Evolutionary conservation across 2,797 vertebrate species (phyloP).

Genomic region (Gymnodraco acuticeps): DNA sequence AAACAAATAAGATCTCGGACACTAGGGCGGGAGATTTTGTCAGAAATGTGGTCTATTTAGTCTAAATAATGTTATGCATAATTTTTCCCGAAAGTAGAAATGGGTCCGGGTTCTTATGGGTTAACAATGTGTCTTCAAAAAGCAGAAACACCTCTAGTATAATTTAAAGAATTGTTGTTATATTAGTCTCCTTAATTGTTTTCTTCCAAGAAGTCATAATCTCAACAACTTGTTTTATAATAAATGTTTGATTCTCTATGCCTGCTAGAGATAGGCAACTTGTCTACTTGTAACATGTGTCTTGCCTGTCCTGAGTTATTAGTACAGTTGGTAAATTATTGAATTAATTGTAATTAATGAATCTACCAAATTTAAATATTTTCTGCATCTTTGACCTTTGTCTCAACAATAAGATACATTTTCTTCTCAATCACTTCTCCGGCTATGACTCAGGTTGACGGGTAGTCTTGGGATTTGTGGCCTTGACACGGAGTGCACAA

Average conservation of each 20-base stretch:
- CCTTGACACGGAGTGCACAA: constrained; percentile 17
- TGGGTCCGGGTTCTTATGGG: no score
- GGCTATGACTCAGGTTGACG: constrained; percentile 46
- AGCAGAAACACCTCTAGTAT: no score
- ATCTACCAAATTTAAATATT: neutral
- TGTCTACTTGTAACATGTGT: neutral
- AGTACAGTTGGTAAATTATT: neutral
- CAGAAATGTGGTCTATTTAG: no score
- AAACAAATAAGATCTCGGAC: no score
- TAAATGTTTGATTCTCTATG: neutral
- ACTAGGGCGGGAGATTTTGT: no score
- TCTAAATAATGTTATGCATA: no score
- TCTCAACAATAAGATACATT: neutral
- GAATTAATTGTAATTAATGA: neutral
- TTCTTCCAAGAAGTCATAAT: neutral
- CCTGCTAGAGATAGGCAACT: neutral
- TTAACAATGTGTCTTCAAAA: no score
- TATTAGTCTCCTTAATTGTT: neutral
- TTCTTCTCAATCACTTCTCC: neutral
- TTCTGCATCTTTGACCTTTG: constrained; percentile 17
- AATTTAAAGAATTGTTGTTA: neutral
- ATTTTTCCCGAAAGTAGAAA: no score
- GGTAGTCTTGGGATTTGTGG: constrained; percentile 45
- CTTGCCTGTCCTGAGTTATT: neutral
- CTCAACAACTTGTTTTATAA: neutral